These are phyloP conservation scores for Porites evermanni DNA, from an alignment of 92 coral and sea anemone genomes.

Conservation along the genomic window DNA sequence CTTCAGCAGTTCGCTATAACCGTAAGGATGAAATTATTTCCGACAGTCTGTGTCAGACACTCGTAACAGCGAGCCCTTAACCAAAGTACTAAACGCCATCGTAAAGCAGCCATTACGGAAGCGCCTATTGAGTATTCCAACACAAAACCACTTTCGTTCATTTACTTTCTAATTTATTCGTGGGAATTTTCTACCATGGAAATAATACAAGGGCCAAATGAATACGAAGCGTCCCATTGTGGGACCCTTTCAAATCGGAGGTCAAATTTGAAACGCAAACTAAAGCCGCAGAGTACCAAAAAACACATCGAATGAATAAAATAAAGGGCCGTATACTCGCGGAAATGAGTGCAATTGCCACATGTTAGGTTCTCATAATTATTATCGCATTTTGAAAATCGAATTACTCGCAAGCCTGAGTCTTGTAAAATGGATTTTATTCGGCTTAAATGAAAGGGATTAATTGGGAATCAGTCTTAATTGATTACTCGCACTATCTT, in stretches of 20 bases:
- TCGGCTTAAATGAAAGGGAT: conserved; percentile 49
- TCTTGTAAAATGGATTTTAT: conserved; percentile 72
- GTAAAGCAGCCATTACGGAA: conserved; percentile 28
- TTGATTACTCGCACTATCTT: conserved; percentile 17
- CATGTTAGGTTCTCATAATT: conserved; percentile 55
- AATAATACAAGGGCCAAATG: conserved; percentile 58
- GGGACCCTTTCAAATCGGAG: conserved; percentile 39
- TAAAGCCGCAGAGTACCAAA: conserved; percentile 16
- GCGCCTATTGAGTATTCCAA: conserved; percentile 18
- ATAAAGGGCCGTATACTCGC: conserved; percentile 7
- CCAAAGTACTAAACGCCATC: conserved; percentile 13
- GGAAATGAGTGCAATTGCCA: conserved; percentile 27
- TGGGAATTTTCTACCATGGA: conserved; percentile 51
- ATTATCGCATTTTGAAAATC: conserved; percentile 68
- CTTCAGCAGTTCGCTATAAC: background rate
- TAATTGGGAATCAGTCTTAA: conserved; percentile 36
- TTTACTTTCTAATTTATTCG: conserved; percentile 45
- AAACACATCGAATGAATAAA: conserved; percentile 10
- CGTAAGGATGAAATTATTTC: background rate
- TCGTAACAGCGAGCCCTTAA: background rate
- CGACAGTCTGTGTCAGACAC: background rate
- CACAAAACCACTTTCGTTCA: conserved; percentile 33
- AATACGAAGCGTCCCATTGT: conserved; percentile 37
- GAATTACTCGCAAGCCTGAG: conserved; percentile 67
- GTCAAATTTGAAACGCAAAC: conserved; percentile 49